phyloP scores from a whole-genome alignment of 2,797 vertebrate species.

The Chiropotes sagulatus region DNA sequence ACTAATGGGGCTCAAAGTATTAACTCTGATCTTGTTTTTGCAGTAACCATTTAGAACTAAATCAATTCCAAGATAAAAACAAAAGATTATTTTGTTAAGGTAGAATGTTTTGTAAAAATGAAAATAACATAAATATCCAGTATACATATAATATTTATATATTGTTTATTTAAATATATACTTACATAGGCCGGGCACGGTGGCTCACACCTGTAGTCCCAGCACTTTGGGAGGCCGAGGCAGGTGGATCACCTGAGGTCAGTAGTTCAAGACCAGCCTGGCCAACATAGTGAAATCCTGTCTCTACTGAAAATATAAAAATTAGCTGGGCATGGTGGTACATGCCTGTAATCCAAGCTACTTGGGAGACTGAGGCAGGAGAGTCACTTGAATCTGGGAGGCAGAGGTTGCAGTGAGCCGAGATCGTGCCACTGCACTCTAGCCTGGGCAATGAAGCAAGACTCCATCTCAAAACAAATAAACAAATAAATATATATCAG shows the following conservation, averaged over 20 bases:
- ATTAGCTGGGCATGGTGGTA: background rate
- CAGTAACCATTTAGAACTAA: constrained; percentile 21
- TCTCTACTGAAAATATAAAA: background rate
- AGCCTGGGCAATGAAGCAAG: background rate
- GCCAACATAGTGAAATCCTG: background rate
- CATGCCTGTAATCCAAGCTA: background rate
- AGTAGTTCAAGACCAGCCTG: background rate
- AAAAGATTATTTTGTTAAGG: constrained; percentile 14
- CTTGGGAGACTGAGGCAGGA: background rate
- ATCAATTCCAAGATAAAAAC: constrained; percentile 5
- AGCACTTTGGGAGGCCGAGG: background rate
- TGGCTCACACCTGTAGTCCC: background rate
- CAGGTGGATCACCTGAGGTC: background rate
- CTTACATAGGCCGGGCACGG: background rate
- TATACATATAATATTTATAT: background rate
- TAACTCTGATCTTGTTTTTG: background rate
- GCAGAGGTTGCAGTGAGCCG: background rate
- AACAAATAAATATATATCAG: background rate
- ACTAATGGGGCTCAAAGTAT: background rate
- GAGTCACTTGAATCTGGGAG: background rate
- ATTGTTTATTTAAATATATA: background rate
- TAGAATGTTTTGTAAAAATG: background rate
- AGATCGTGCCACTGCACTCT: background rate
- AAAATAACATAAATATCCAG: background rate
- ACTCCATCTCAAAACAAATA: background rate